phyloP scores from a whole-genome alignment of 2,888 invertebrate species.

The Archips xylosteana region DNA sequence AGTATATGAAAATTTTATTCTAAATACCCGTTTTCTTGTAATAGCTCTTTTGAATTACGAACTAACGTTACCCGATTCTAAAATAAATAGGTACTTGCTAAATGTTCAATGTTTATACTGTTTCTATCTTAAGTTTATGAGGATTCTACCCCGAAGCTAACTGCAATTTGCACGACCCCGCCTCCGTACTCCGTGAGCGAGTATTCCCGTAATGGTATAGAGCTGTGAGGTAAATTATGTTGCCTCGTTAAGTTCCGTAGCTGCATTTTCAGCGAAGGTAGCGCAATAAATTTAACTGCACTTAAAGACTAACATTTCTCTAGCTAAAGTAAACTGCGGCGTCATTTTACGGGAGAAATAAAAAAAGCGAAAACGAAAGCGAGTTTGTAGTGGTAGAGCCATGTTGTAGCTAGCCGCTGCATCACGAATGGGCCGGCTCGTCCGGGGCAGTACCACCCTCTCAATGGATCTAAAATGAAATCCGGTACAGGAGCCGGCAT shows the following conservation, averaged over 20 bases:
- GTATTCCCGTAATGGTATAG: neutral
- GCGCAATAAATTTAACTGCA: conserved; percentile 29
- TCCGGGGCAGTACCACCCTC: too few relatives aligned
- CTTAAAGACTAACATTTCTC: conserved; percentile 22
- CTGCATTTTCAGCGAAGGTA: conserved; percentile 24
- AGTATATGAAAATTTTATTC: too few relatives aligned
- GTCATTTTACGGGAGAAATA: conserved; percentile 2
- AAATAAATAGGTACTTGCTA: too few relatives aligned
- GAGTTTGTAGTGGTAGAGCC: too few relatives aligned
- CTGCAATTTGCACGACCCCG: conserved; percentile 14
- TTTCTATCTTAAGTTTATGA: neutral
- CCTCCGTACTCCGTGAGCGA: neutral
- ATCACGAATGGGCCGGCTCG: too few relatives aligned
- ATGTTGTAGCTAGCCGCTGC: too few relatives aligned
- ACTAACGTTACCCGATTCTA: too few relatives aligned
- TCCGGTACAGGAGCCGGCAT: too few relatives aligned
- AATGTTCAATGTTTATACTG: neutral
- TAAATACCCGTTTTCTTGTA: too few relatives aligned
- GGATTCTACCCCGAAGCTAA: neutral
- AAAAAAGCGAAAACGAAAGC: too few relatives aligned
- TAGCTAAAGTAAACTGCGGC: neutral
- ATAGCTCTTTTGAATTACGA: too few relatives aligned
- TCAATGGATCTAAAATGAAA: too few relatives aligned
- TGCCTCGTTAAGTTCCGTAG: neutral
- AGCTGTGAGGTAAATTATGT: neutral